phyloP scores from a whole-genome alignment of 2,797 vertebrate genomes.

The Alosa sapidissima region DNA sequence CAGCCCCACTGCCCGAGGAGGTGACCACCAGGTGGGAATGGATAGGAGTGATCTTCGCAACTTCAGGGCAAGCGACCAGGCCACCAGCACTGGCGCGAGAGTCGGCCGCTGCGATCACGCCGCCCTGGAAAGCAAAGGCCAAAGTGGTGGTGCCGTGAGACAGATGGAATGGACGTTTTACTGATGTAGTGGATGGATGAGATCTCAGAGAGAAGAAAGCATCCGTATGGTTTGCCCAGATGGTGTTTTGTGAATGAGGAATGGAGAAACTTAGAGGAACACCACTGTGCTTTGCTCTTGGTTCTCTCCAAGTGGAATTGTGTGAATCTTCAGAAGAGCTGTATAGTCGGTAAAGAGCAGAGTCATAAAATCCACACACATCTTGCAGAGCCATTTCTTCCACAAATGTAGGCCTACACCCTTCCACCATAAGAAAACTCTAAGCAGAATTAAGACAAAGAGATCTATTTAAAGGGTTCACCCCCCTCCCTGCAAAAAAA shows the following conservation, averaged over 20 bases:
- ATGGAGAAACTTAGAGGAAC: constrained; percentile 54
- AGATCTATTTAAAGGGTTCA: not conserved
- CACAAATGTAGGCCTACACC: not conserved
- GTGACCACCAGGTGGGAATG: constrained; percentile 82
- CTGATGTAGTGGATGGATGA: not conserved
- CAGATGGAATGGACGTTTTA: constrained; percentile 63
- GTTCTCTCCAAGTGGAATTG: constrained; percentile 34
- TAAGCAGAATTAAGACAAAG: not conserved
- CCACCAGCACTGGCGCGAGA: constrained; percentile 79
- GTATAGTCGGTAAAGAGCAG: constrained; percentile 35
- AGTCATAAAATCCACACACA: constrained; percentile 62
- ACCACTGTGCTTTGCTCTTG: constrained; percentile 31
- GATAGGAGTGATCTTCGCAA: constrained; percentile 78
- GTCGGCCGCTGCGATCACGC: constrained; percentile 84
- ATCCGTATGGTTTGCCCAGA: not conserved
- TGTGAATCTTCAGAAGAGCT: constrained; percentile 32
- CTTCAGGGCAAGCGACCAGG: constrained; percentile 74
- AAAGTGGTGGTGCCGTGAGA: constrained; percentile 84
- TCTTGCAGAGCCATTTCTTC: constrained; percentile 72
- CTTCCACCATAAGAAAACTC: not conserved
- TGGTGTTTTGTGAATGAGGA: constrained; percentile 39
- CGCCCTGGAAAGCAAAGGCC: constrained; percentile 80
- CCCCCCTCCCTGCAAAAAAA: not conserved
- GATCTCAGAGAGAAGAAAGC: not conserved
- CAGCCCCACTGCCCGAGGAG: constrained; percentile 82